phyloP scores from a whole-genome alignment of 2,113 vertebrate species.

The Ciconia stormi region DNA sequence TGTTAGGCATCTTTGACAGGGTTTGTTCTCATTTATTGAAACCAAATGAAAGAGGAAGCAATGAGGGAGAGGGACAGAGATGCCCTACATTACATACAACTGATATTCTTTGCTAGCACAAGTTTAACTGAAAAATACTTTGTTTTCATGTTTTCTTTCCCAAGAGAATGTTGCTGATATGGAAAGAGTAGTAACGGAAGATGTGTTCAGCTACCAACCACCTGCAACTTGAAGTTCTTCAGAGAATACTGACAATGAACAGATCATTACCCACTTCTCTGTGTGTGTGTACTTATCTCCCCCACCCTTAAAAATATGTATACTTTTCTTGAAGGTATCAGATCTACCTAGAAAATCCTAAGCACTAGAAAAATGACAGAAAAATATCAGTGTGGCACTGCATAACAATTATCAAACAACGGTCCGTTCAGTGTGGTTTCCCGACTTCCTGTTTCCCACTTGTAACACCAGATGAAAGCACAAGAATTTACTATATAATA shows the following conservation, averaged over 20 bases:
- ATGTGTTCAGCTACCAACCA: not conserved
- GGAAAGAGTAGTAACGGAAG: not conserved
- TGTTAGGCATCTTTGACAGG: constrained; percentile 12
- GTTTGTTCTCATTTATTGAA: constrained; percentile 41
- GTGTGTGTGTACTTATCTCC: not conserved
- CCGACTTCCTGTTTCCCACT: not conserved
- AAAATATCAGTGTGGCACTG: not conserved
- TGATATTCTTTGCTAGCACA: not conserved
- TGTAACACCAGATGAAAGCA: not conserved
- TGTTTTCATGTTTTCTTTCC: not conserved
- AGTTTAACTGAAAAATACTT: constrained; percentile 14
- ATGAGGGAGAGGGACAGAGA: not conserved
- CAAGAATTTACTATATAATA: not conserved
- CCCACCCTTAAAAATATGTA: not conserved
- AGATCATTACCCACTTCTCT: not conserved
- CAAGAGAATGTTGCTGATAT: not conserved
- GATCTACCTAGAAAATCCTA: not conserved
- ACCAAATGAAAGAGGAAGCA: constrained; percentile 30
- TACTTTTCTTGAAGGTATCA: not conserved
- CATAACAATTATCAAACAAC: not conserved
- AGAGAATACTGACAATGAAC: not conserved
- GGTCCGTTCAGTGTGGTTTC: not conserved
- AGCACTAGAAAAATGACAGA: not conserved
- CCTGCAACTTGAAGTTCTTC: constrained; percentile 32
- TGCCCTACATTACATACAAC: not conserved